A percentile compares a stretch with the other conserved stretches of the same genome.
Conservation (phyloP, 2,797 vertebrate species). For the Syncerus caffer region DNA sequence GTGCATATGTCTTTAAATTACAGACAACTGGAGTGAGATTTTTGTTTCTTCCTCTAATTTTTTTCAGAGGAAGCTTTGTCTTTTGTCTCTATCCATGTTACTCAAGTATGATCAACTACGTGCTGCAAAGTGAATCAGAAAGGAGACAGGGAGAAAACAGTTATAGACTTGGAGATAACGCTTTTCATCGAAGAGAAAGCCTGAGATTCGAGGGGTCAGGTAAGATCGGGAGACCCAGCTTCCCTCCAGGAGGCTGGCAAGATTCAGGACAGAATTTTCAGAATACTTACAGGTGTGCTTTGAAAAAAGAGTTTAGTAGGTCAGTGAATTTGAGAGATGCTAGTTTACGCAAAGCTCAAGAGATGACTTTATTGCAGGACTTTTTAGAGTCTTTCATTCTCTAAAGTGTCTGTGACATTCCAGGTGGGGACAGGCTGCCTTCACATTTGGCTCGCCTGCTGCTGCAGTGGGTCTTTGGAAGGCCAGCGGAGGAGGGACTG, state of each 20-base stretch:
- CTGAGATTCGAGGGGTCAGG: not conserved
- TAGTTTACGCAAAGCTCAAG: not conserved
- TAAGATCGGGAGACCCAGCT: not conserved
- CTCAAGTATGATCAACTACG: not conserved
- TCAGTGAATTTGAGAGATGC: not conserved
- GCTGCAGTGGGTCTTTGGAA: accelerated
- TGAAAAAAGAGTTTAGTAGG: not conserved
- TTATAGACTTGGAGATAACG: not conserved
- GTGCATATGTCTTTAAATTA: not conserved
- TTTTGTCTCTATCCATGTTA: not conserved
- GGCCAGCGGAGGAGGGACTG: not conserved
- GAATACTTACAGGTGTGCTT: not conserved
- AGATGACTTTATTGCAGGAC: not conserved
- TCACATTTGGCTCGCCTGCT: not conserved
- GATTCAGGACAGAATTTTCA: slow-evolving; percentile 3
- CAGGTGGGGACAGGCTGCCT: not conserved
- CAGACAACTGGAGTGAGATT: not conserved
- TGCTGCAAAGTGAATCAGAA: not conserved
- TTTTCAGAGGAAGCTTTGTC: not conserved
- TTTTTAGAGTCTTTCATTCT: not conserved
- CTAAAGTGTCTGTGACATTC: not conserved
- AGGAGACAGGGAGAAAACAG: not conserved
- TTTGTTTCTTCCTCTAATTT: slow-evolving; percentile 36
- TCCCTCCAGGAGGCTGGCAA: not conserved
- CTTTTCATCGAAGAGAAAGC: not conserved